phyloP scores from a whole-genome alignment of 2,113 vertebrate genomes.

The Otis tarda region DNA sequence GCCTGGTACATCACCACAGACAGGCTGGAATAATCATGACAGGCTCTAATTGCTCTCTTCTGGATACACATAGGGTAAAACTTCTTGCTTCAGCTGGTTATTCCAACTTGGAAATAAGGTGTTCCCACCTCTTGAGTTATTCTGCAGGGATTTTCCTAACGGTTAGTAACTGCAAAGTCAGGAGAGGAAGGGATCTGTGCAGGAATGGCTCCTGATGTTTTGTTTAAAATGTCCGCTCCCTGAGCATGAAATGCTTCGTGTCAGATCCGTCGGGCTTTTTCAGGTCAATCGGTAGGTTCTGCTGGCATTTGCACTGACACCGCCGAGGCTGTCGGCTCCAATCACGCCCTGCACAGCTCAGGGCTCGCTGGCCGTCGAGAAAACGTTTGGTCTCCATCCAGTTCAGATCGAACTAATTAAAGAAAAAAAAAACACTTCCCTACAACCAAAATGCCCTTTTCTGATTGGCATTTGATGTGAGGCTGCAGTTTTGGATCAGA shows the following conservation, averaged over 20 bases:
- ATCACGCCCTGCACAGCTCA: not conserved
- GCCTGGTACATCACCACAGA: not conserved
- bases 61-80: not conserved
- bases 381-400: not conserved
- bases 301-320: not conserved
- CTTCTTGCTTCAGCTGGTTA: not conserved
- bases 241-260: not conserved
- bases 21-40: not conserved
- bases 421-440: not conserved
- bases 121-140: not conserved
- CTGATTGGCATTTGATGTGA: not conserved
- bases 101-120: not conserved
- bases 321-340: not conserved
- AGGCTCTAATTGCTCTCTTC: not conserved
- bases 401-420: not conserved
- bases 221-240: not conserved
- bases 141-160: not conserved
- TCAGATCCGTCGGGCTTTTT: not conserved
- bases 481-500: not conserved
- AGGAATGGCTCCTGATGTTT: not conserved
- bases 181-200: not conserved
- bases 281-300: not conserved
- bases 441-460: not conserved
- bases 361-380: rapidly evolving
- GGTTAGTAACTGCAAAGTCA: not conserved